Evolutionary conservation across 2,797 vertebrate genomes (phyloP).

Genomic region (Hylomyscus alleni): DNA sequence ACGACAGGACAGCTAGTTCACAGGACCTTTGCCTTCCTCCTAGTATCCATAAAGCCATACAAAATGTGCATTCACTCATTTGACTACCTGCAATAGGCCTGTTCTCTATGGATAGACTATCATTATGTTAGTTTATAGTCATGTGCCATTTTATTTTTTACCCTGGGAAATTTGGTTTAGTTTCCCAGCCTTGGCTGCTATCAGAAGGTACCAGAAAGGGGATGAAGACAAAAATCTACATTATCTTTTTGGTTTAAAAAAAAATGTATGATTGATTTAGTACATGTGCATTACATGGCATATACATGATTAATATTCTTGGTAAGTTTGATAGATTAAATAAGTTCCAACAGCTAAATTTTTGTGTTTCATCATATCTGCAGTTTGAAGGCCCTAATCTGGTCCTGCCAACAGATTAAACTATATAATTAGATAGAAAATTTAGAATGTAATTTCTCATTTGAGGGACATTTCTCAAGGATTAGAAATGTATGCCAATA

Average conservation of each 20-base stretch:
- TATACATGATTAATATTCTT: background rate
- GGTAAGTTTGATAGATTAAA: background rate
- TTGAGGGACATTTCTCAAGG: background rate
- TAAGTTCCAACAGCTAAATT: background rate
- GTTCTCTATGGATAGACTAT: background rate
- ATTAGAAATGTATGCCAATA: background rate
- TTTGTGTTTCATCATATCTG: background rate
- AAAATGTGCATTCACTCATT: conserved; percentile 1
- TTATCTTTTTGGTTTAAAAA: background rate
- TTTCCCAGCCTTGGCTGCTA: background rate
- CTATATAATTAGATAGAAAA: background rate
- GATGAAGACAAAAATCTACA: background rate
- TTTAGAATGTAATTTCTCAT: background rate
- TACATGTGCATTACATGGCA: background rate
- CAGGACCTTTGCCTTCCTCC: conserved; percentile 23
- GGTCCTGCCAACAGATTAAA: background rate
- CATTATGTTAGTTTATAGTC: background rate
- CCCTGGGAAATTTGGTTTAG: background rate
- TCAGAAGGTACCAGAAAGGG: background rate
- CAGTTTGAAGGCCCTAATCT: background rate
- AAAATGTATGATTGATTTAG: background rate
- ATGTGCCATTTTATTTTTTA: background rate
- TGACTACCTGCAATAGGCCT: background rate
- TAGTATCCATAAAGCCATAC: background rate
- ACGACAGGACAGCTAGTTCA: background rate